Evolutionary conservation across 2,113 vertebrate species (phyloP).

Genomic region (Narcine bancroftii): DNA sequence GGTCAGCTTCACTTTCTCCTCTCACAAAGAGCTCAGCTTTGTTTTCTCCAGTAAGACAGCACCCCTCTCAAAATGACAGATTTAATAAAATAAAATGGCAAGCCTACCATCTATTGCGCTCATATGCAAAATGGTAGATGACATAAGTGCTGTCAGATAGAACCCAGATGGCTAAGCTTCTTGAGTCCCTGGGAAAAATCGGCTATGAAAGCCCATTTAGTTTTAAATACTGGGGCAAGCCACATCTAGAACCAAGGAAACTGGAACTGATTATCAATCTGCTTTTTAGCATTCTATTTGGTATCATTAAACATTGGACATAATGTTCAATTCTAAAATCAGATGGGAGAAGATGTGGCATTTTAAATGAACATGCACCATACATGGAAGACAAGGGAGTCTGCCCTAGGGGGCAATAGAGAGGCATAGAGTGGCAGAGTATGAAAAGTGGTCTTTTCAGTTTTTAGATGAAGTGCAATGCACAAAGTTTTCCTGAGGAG

Average conservation of each 20-base stretch:
- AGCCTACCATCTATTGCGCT: neutral
- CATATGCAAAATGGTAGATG: constrained; percentile 41
- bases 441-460: too few species aligned
- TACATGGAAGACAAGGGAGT: too few species aligned
- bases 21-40: too few species aligned
- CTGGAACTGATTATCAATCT: neutral
- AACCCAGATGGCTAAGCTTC: neutral
- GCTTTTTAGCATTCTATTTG: neutral
- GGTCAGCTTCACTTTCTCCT: too few species aligned
- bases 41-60: too few species aligned
- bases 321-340: neutral
- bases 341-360: neutral
- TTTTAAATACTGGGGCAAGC: neutral
- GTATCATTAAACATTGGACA: neutral
- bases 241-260: neutral
- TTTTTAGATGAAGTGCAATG: neutral
- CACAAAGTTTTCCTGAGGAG: neutral
- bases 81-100: neutral
- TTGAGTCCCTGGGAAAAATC: neutral
- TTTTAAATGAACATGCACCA: neutral
- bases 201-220: neutral
- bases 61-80: too few species aligned
- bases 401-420: neutral
- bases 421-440: neutral
- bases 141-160: constrained; percentile 42